Evolutionary conservation across 2,797 vertebrate species (phyloP).

Genomic region (Halcyon chelicuti): DNA sequence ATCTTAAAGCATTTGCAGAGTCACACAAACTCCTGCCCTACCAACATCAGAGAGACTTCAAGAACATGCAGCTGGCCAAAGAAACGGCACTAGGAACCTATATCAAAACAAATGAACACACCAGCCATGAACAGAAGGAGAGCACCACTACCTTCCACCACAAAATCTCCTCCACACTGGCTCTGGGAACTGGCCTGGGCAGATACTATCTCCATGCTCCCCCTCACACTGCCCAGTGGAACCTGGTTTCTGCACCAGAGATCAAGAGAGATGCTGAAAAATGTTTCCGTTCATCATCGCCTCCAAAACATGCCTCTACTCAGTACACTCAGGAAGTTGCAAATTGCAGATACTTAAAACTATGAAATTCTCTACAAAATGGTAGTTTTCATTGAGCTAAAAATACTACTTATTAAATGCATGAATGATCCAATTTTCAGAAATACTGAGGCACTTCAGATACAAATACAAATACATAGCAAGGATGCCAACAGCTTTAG

Average conservation of each 20-base stretch:
- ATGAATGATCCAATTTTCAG: neutral
- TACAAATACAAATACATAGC: neutral
- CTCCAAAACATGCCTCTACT: neutral
- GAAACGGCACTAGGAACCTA: neutral
- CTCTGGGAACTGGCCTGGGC: neutral
- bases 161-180: rapidly evolving
- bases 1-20: neutral
- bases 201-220: neutral
- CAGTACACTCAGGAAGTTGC: neutral
- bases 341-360: neutral
- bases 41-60: neutral
- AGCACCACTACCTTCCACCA: neutral
- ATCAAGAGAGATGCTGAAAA: rapidly evolving
- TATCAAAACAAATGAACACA: neutral
- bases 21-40: neutral
- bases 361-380: neutral
- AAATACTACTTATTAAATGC: neutral
- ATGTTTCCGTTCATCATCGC: rapidly evolving
- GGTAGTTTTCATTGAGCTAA: neutral
- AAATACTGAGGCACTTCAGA: neutral
- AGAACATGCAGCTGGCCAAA: rapidly evolving
- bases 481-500: neutral
- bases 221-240: neutral
- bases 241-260: neutral
- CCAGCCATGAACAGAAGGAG: rapidly evolving